A percentile compares a stretch with the other conserved stretches of the same genome.
These are phyloP conservation scores for Salvelinus fontinalis DNA, from an alignment of 2,113 vertebrate species.

Conservation along the genomic window DNA sequence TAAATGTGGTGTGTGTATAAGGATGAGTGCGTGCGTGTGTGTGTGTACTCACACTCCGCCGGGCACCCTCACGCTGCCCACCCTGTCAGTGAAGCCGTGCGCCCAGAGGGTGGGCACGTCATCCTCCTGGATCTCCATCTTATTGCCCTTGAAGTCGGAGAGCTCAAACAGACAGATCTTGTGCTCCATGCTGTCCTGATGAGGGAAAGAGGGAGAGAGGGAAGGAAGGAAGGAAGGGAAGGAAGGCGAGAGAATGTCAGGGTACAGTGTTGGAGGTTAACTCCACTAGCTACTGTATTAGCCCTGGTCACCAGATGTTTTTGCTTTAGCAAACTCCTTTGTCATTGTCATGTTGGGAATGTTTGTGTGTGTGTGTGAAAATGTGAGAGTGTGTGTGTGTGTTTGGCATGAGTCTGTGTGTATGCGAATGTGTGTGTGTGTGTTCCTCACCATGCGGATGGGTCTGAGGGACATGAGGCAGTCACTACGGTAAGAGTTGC, in stretches of 20 bases:
- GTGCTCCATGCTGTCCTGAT: conserved; percentile 86
- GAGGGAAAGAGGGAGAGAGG: neutral
- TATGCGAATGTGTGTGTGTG: too few relatives aligned
- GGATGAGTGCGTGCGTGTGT: neutral
- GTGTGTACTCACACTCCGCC: conserved; percentile 85
- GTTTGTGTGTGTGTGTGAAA: too few relatives aligned
- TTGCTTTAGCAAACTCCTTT: too few relatives aligned
- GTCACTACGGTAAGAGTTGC: conserved; percentile 93
- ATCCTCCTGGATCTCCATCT: conserved; percentile 93
- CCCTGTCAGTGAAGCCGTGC: conserved; percentile 89
- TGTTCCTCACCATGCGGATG: conserved; percentile 82
- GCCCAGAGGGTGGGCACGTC: conserved; percentile 93
- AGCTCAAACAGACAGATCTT: conserved; percentile 91
- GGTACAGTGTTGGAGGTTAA: neutral
- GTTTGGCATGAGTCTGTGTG: too few relatives aligned
- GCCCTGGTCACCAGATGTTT: too few relatives aligned
- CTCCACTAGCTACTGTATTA: too few relatives aligned
- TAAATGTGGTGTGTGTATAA: too few relatives aligned
- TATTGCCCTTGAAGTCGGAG: conserved; percentile 93
- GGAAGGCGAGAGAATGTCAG: neutral
- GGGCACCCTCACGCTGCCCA: conserved; percentile 91
- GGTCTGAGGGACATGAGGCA: conserved; percentile 92
- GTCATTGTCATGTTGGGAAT: too few relatives aligned
- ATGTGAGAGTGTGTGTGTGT: too few relatives aligned
- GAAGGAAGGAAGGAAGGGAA: neutral